A percentile compares a stretch with the other conserved stretches of the same genome.
Evolutionary conservation across 1,140 invertebrate species (phyloP).

Genomic region (Drosophila sechellia): DNA sequence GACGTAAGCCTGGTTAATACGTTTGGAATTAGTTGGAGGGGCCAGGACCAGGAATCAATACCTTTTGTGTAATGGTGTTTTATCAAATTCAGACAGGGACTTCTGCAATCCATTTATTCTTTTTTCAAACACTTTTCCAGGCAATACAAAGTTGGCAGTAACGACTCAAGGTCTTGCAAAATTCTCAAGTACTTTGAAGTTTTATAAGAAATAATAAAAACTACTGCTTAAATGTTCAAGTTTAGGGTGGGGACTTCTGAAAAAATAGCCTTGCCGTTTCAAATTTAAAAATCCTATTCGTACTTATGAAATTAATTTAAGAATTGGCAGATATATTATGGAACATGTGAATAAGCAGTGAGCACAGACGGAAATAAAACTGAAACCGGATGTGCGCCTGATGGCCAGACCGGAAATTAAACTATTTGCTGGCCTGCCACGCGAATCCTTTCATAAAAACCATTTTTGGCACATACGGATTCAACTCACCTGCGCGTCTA

Average conservation of each 20-base stretch:
- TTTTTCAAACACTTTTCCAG: neutral
- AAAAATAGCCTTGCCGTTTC: no score
- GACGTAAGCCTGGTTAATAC: slow-evolving; percentile 65
- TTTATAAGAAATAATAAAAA: neutral
- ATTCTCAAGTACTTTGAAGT: neutral
- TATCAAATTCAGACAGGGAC: neutral
- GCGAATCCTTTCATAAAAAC: slow-evolving; percentile 28
- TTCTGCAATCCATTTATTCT: neutral
- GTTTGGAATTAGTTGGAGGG: slow-evolving; percentile 50
- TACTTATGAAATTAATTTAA: slow-evolving; percentile 18
- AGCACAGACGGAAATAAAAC: slow-evolving; percentile 69
- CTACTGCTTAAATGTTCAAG: no score
- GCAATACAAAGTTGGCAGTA: neutral
- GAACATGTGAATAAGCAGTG: slow-evolving; percentile 36
- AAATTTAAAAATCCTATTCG: neutral
- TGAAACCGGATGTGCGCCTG: slow-evolving; percentile 76
- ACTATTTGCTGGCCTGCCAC: slow-evolving; percentile 72
- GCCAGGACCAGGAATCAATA: slow-evolving; percentile 41
- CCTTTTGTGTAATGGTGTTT: slow-evolving; percentile 8
- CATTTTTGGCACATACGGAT: slow-evolving; percentile 17
- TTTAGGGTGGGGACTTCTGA: neutral
- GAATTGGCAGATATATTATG: neutral
- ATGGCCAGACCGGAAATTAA: slow-evolving; percentile 75
- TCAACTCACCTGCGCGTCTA: slow-evolving; percentile 23
- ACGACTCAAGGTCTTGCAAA: neutral